These are phyloP conservation scores for Dipodomys merriami DNA, from an alignment of 2,113 vertebrate genomes.

Conservation along the genomic window DNA sequence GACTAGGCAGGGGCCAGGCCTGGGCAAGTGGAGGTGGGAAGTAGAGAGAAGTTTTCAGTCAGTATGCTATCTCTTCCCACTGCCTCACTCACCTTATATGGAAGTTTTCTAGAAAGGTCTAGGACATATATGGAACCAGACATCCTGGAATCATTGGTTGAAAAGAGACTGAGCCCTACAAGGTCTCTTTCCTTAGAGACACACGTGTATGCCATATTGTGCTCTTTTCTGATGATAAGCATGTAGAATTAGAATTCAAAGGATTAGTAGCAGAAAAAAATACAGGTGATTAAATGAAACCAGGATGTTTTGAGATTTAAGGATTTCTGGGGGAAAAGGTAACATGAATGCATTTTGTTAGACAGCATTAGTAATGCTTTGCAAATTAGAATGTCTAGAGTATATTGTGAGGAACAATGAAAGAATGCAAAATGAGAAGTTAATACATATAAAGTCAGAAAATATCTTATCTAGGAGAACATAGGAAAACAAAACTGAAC, in stretches of 20 bases:
- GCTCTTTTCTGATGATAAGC: not conserved
- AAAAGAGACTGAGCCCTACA: not conserved
- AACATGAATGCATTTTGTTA: not conserved
- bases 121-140: not conserved
- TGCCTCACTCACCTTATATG: not conserved
- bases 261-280: not conserved
- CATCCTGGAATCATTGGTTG: not conserved
- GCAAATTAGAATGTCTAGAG: not conserved
- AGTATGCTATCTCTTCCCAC: too few species aligned
- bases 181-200: not conserved
- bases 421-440: not conserved
- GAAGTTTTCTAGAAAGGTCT: not conserved
- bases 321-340: not conserved
- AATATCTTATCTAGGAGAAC: not conserved
- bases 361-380: not conserved
- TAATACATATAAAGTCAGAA: not conserved
- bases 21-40: too few species aligned
- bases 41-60: too few species aligned
- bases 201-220: not conserved
- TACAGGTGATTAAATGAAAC: not conserved
- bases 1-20: not conserved
- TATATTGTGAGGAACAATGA: not conserved
- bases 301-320: not conserved
- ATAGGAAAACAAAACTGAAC: not conserved
- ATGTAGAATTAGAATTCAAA: not conserved